These are phyloP conservation scores for Pteronura brasiliensis DNA, from an alignment of 2,113 vertebrate species.

Conservation along the genomic window DNA sequence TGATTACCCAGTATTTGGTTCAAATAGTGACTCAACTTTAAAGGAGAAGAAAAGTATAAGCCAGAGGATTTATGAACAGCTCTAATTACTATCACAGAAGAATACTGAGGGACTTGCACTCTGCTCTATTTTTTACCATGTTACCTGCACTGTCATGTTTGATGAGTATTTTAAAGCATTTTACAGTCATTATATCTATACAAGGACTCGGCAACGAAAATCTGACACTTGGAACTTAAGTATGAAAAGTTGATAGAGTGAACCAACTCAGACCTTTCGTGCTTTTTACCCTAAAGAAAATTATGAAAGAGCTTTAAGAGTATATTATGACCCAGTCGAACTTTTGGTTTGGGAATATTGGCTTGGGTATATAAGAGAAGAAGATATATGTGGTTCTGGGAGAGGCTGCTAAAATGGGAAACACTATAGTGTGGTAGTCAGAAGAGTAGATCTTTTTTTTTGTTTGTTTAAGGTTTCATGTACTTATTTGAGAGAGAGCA, in stretches of 20 bases:
- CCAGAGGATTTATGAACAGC: background rate
- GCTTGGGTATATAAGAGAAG: background rate
- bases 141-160: background rate
- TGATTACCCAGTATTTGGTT: background rate
- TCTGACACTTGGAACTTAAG: background rate
- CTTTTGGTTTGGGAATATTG: background rate
- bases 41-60: background rate
- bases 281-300: background rate
- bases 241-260: background rate
- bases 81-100: background rate
- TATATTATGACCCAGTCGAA: background rate
- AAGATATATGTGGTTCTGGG: background rate
- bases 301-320: background rate
- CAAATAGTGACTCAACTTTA: background rate
- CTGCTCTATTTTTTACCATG: background rate
- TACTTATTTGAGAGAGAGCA: too few relatives aligned
- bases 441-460: background rate
- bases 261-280: background rate
- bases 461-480: too few relatives aligned
- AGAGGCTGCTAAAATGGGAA: background rate
- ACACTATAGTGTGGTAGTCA: background rate
- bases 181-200: background rate
- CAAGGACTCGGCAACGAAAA: background rate
- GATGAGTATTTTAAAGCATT: background rate
- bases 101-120: background rate